Percentiles rank a stretch among this genome's conserved stretches.
phyloP scores from a whole-genome alignment of 1,140 invertebrate species.

The Phthorimaea operculella region DNA sequence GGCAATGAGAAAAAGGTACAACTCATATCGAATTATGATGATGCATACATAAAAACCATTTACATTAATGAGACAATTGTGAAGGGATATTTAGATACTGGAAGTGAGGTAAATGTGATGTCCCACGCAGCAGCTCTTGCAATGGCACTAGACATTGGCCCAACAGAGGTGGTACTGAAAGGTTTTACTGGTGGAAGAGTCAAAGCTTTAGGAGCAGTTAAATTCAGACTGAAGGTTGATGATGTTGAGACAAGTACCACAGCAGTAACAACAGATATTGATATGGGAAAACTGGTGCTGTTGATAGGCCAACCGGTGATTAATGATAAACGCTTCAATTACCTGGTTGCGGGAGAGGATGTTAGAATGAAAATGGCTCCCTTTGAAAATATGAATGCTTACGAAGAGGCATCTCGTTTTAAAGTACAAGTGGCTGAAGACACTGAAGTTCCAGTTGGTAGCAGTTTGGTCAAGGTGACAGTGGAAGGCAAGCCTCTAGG shows the following conservation, averaged over 20 bases:
- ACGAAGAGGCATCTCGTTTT: no score
- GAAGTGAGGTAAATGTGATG: conserved; percentile 9
- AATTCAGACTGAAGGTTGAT: conserved; percentile 4
- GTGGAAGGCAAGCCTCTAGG: no score
- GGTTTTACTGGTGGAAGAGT: conserved; percentile 6
- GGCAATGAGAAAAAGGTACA: neutral
- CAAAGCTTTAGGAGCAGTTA: neutral
- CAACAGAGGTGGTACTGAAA: conserved; percentile 7
- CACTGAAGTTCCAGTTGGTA: no score
- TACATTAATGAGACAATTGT: conserved; percentile 1
- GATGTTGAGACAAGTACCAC: neutral
- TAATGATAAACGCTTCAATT: no score
- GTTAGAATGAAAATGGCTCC: no score
- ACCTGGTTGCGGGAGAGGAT: no score
- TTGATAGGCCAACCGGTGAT: no score
- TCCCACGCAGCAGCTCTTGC: neutral
- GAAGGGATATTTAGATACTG: conserved; percentile 9
- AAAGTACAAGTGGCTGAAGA: no score
- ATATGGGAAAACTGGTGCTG: no score
- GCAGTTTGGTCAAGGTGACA: no score
- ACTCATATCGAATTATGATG: neutral
- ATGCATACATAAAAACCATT: conserved; percentile 4
- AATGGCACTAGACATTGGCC: neutral
- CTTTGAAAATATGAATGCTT: no score
- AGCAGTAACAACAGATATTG: neutral